Conservation (phyloP, 2,888 invertebrate genomes). For the Ischnus inquisitorius region DNA sequence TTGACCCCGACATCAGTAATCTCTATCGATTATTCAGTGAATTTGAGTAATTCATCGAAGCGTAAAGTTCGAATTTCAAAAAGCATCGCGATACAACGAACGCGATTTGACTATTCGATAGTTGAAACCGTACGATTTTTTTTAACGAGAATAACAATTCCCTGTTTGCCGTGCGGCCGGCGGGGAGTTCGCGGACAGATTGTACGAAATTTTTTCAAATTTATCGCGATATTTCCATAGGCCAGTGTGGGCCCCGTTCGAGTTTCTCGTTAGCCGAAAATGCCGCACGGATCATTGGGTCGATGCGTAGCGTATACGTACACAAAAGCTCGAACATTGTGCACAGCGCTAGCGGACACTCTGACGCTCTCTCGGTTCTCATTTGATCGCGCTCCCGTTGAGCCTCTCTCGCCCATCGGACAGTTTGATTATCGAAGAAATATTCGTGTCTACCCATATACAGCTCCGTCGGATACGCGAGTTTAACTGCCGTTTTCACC, state of each 20-base stretch:
- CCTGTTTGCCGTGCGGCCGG: neutral
- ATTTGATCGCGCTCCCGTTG: conserved; percentile 55
- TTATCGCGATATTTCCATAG: conserved; percentile 45
- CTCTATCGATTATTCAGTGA: neutral
- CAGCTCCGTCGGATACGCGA: neutral
- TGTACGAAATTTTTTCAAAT: conserved; percentile 39
- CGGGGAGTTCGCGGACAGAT: neutral
- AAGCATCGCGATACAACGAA: neutral
- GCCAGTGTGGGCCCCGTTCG: conserved; percentile 3
- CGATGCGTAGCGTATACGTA: conserved; percentile 3
- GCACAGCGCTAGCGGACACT: neutral
- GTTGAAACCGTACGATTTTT: neutral
- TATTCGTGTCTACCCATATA: conserved; percentile 40
- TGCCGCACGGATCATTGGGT: conserved; percentile 28
- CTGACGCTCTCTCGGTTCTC: neutral
- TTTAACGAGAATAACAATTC: conserved; percentile 3
- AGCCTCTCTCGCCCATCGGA: conserved; percentile 27
- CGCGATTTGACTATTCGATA: neutral
- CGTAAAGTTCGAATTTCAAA: neutral
- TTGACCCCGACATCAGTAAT: neutral
- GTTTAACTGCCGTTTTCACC: conserved; percentile 47
- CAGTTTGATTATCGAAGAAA: conserved; percentile 65
- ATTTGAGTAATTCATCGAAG: neutral
- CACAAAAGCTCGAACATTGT: neutral
- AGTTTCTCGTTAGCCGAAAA: conserved; percentile 42